These are phyloP conservation scores for Eugnorisma glareosa DNA, from an alignment of 2,888 invertebrate genomes.

Conservation along the genomic window DNA sequence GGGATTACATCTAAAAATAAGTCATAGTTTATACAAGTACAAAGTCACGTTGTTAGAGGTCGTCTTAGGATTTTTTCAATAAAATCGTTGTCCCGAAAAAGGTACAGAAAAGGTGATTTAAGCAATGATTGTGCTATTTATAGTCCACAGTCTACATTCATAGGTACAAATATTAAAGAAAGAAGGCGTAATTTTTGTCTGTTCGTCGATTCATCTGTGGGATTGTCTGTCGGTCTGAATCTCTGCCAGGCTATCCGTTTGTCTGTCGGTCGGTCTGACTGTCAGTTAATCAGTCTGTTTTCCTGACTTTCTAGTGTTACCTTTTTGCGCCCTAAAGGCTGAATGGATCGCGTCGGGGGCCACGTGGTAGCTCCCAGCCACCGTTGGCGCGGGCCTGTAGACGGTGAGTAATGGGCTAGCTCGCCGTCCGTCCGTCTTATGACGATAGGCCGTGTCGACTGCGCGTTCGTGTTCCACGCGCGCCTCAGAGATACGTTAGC, in stretches of 20 bases:
- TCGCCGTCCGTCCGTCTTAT: too few species aligned
- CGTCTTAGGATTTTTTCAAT: conserved; percentile 5
- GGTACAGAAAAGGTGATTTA: neutral
- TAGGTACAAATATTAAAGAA: neutral
- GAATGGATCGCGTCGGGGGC: too few species aligned
- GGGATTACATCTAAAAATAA: conserved; percentile 1
- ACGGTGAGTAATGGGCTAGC: too few species aligned
- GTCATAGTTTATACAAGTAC: neutral
- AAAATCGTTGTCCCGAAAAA: conserved; percentile 6
- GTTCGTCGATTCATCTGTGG: neutral
- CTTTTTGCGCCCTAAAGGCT: neutral
- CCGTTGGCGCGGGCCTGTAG: too few species aligned
- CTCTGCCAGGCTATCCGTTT: neutral
- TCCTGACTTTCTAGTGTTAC: neutral
- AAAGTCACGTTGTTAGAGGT: neutral
- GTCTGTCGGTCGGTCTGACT: neutral
- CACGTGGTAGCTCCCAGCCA: too few species aligned
- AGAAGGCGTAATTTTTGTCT: neutral
- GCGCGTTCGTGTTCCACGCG: too few species aligned
- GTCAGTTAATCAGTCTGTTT: neutral
- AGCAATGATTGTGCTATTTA: conserved; percentile 14
- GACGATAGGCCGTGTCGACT: too few species aligned
- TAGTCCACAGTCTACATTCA: neutral
- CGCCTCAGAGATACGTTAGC: too few species aligned
- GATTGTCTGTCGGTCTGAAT: neutral